A percentile compares a stretch with the other conserved stretches of the same genome.
Evolutionary conservation across 2,113 vertebrate genomes (phyloP).

Genomic region (Centrocercus urophasianus): DNA sequence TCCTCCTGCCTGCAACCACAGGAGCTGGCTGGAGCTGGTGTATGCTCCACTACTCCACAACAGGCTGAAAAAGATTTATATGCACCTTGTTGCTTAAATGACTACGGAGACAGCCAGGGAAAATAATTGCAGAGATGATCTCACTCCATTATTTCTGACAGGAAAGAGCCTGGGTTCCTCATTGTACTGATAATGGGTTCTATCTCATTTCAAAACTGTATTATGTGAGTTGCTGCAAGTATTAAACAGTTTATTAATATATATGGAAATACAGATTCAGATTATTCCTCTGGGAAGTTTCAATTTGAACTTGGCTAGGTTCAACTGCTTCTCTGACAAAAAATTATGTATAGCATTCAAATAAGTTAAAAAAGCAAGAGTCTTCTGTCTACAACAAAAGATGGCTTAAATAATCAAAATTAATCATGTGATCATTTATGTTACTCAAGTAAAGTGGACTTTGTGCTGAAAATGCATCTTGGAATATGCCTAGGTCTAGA

Average conservation of each 20-base stretch:
- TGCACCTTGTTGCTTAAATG: neutral
- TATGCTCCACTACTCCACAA: neutral
- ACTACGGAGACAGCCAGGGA: slow-evolving; percentile 14
- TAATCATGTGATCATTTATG: accelerated
- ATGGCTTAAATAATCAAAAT: neutral
- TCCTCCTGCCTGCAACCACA: neutral
- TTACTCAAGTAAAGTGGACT: neutral
- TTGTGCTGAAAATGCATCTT: neutral
- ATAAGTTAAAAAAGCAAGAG: neutral
- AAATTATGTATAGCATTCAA: neutral
- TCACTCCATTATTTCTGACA: slow-evolving; percentile 73
- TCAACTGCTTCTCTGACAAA: slow-evolving; percentile 31
- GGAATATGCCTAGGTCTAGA: neutral
- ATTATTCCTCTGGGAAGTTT: slow-evolving; percentile 61
- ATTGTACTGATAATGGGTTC: slow-evolving; percentile 61
- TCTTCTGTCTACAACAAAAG: neutral
- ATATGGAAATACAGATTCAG: slow-evolving; percentile 59
- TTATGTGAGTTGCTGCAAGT: slow-evolving; percentile 47
- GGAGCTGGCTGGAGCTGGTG: neutral
- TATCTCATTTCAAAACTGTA: slow-evolving; percentile 55
- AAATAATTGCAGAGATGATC: slow-evolving; percentile 55
- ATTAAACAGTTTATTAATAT: slow-evolving; percentile 57
- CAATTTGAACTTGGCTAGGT: slow-evolving; percentile 43
- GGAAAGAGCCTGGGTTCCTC: slow-evolving; percentile 50
- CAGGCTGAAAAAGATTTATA: slow-evolving; percentile 18